Evolutionary conservation across 2,888 invertebrate genomes (phyloP), one percentile per base, ranked within the genome.

Genomic region (Thera obeliscata): DNA sequence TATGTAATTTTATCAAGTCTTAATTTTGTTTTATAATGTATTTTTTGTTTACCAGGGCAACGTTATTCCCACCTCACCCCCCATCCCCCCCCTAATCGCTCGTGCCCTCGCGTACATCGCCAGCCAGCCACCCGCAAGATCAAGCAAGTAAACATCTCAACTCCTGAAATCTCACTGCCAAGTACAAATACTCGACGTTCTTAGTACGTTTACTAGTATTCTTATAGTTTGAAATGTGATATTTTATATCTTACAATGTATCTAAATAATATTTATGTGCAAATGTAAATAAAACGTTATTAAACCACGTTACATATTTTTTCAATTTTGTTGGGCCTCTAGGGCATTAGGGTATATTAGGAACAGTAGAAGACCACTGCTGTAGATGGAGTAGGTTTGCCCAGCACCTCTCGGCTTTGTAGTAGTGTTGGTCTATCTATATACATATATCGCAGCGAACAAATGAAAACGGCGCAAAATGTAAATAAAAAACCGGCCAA

Each of bases 51-150:
- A 83, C 8, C 85, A 91, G 90, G 87, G 91, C 72, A 70, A 78
- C 62, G 84, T 82, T 49, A 74, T 95, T 70, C 95, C 94, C 61
- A 91, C 91, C 2, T 79, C 94, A 33, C 94, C 93, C 9, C 93
- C 94, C 46, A 81, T 94, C 35, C 95, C 94, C 2, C 81, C 85
- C 2, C 88, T 82, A 71, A 95, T 95, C 80, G 79, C 85, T 57
- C 90, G 92, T 76, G 87, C 91, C 56, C 81, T 93, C 56, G 91
- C 81, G 2, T 88, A 83, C 85, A 82, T 79, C 76, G 83, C 83
- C 7, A 73, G 67, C 56, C 76, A 55, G 69, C 66, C 73, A 0
- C 69, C 71, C 43, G 46, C 3, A 46, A 9, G 9, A 38, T 56
- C 50, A 77, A 55, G 54, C n/a, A 72, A 83, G 60, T 85, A 81